Percentiles rank a stretch among this genome's conserved stretches.
Conservation (phyloP, 2,888 invertebrate species). For the Aphodius granarius region DNA sequence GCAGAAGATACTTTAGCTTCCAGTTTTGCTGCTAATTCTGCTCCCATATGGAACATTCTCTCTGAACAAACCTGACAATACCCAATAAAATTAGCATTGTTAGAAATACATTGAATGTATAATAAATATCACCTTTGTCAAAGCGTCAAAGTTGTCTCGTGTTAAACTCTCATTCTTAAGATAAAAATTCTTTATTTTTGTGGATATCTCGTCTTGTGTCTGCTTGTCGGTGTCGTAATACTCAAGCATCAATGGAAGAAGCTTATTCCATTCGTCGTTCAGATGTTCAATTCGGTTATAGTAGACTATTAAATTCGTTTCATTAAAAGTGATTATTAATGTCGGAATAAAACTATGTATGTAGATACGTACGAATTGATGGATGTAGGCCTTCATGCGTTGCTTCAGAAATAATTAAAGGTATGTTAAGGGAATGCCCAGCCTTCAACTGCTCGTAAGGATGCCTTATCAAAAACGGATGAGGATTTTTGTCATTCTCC, state of each 20-base stretch:
- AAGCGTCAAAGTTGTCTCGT: conserved; percentile 13
- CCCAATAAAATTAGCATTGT: conserved; percentile 12
- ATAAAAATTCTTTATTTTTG: conserved; percentile 42
- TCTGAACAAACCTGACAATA: conserved; percentile 47
- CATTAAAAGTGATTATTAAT: background rate
- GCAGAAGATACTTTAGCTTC: conserved; percentile 47
- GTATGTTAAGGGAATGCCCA: background rate
- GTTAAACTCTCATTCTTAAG: conserved; percentile 33
- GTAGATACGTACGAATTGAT: background rate
- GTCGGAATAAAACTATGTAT: background rate
- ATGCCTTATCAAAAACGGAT: background rate
- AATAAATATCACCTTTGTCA: conserved; percentile 8
- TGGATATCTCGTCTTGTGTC: conserved; percentile 30
- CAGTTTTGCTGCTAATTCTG: conserved; percentile 38
- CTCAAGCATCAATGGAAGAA: conserved; percentile 43
- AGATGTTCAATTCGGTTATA: conserved; percentile 51
- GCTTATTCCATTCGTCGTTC: conserved; percentile 41
- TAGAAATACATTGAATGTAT: background rate
- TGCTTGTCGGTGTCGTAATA: conserved; percentile 36
- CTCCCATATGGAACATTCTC: conserved; percentile 55
- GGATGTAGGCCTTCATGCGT: conserved; percentile 18
- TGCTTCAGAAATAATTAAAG: conserved; percentile 16
- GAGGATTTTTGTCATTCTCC: background rate
- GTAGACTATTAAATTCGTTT: conserved; percentile 8
- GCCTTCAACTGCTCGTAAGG: conserved; percentile 7